Conservation (phyloP, 2,113 vertebrate species). For the Heptranchias perlo region DNA sequence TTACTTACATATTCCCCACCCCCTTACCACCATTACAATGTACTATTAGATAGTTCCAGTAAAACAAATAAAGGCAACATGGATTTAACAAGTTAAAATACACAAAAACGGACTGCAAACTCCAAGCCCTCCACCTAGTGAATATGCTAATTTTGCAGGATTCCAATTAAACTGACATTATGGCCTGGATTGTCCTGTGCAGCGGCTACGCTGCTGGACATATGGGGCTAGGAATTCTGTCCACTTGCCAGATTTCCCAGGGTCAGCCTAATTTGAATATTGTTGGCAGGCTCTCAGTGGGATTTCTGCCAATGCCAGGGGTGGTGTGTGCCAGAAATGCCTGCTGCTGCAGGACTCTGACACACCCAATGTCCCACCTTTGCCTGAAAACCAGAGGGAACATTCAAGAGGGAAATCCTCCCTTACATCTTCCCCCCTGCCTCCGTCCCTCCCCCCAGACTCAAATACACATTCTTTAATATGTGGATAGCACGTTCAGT, state of each 20-base stretch:
- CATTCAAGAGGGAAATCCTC: neutral
- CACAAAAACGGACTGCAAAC: neutral
- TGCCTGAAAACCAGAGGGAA: neutral
- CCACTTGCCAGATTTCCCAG: neutral
- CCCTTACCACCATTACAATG: neutral
- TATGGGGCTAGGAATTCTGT: neutral
- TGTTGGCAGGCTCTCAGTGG: neutral
- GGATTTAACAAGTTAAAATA: neutral
- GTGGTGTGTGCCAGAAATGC: neutral
- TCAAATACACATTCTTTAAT: neutral
- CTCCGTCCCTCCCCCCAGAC: neutral
- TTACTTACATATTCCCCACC: neutral
- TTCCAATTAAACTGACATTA: too few species aligned
- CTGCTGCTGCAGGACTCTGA: neutral
- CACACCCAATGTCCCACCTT: neutral
- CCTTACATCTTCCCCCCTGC: neutral
- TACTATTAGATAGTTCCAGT: neutral
- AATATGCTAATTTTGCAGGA: neutral
- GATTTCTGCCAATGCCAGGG: too few species aligned
- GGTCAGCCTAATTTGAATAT: neutral
- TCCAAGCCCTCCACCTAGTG: neutral
- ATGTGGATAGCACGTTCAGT: too few species aligned
- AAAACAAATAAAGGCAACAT: neutral
- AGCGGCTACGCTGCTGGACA: too few species aligned
- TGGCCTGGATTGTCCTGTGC: too few species aligned